Conservation (phyloP, 1,140 invertebrate species). For the Trichogramma pretiosum region DNA sequence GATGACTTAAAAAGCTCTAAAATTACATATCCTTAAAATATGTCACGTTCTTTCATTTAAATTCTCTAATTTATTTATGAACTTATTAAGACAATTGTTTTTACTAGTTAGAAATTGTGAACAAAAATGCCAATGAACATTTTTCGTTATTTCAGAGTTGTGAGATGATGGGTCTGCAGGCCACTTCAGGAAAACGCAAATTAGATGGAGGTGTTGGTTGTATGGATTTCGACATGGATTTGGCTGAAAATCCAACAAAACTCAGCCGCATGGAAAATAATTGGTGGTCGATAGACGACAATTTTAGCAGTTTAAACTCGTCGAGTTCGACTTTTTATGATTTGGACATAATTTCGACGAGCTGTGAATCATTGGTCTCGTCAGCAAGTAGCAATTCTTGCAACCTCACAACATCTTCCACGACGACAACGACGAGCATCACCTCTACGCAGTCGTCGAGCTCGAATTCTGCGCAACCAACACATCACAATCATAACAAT, state of each 20-base stretch:
- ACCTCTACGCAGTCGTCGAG: slow-evolving; percentile 13
- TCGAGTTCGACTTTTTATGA: slow-evolving; percentile 1
- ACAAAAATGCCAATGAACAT: too few relatives aligned
- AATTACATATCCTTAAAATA: too few relatives aligned
- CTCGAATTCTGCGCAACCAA: too few relatives aligned
- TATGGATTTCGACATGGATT: slow-evolving; percentile 44
- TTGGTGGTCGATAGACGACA: slow-evolving; percentile 44
- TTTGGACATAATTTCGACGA: too few relatives aligned
- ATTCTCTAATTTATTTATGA: too few relatives aligned
- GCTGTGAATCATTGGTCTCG: too few relatives aligned
- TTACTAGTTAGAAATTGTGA: too few relatives aligned
- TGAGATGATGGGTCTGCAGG: slow-evolving; percentile 70
- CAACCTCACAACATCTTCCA: slow-evolving; percentile 20
- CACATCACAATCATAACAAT: too few relatives aligned
- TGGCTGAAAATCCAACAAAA: slow-evolving; percentile 42
- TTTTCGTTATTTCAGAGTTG: slow-evolving; percentile 64
- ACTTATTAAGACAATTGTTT: too few relatives aligned
- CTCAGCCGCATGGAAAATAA: slow-evolving; percentile 40
- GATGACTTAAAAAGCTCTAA: too few relatives aligned
- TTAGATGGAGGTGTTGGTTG: slow-evolving; percentile 47
- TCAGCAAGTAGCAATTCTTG: too few relatives aligned
- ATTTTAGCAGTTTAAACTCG: slow-evolving; percentile 27
- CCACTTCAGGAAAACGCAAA: slow-evolving; percentile 63
- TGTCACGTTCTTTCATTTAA: too few relatives aligned
- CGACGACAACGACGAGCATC: slow-evolving; percentile 11